Conservation (phyloP, 2,888 invertebrate genomes). For the Himalopsyche japonica region DNA sequence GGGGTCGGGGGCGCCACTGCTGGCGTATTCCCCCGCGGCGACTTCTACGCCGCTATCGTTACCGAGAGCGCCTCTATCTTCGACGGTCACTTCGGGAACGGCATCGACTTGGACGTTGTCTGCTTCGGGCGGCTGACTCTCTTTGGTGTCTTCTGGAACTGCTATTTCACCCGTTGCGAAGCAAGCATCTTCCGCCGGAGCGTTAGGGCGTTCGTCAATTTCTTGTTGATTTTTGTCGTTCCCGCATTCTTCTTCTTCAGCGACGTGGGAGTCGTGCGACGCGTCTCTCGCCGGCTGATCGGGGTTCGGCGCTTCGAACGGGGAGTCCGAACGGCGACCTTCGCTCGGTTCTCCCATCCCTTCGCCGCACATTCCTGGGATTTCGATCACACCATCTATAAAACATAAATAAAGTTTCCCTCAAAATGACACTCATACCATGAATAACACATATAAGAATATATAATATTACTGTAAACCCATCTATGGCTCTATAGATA, state of each 20-base stretch:
- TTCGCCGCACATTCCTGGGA: background rate
- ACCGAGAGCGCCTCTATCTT: slow-evolving; percentile 59
- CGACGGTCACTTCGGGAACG: background rate
- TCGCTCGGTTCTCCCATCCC: slow-evolving; percentile 14
- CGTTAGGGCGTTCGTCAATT: background rate
- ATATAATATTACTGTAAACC: too few species aligned
- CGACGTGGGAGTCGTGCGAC: background rate
- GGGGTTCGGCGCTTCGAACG: background rate
- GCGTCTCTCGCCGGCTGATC: background rate
- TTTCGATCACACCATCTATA: background rate
- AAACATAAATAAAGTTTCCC: background rate
- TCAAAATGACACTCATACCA: too few species aligned
- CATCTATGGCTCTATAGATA: too few species aligned
- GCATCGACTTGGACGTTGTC: slow-evolving; percentile 53
- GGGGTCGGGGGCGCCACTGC: slow-evolving; percentile 66
- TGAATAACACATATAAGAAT: too few species aligned
- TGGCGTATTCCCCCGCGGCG: slow-evolving; percentile 67
- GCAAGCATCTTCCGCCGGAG: background rate
- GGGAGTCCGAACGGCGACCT: background rate
- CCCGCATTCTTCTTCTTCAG: background rate
- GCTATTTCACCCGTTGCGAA: background rate
- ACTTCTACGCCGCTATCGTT: slow-evolving; percentile 84
- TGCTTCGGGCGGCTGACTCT: slow-evolving; percentile 33
- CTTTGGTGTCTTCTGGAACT: background rate
- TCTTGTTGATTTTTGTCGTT: background rate